phyloP scores from a whole-genome alignment of 2,113 vertebrate genomes.

The rat (Rattus norvegicus) region DNA sequence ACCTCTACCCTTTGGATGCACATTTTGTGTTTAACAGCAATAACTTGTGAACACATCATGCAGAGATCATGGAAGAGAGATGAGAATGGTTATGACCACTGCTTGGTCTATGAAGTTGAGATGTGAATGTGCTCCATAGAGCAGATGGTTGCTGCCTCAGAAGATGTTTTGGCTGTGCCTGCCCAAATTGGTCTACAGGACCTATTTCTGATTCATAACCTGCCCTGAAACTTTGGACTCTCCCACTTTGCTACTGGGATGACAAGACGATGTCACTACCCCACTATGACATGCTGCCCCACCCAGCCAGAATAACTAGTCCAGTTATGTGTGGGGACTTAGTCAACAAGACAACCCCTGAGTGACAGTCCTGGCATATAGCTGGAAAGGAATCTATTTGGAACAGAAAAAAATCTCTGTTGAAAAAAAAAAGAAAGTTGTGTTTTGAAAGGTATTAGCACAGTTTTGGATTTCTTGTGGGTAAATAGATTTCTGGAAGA shows the following conservation, averaged over 20 bases:
- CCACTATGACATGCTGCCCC: conserved; percentile 71
- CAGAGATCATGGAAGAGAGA: neutral
- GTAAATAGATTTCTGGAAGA: neutral
- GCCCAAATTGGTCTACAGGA: neutral
- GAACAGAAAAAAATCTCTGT: conserved; percentile 1
- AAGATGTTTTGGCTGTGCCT: neutral
- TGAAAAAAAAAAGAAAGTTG: neutral
- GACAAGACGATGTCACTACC: neutral
- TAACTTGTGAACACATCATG: neutral
- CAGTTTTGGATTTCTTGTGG: neutral
- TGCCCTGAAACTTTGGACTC: neutral
- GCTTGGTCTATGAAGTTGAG: neutral
- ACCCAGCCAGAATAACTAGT: neutral
- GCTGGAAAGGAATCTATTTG: neutral
- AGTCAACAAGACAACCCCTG: neutral
- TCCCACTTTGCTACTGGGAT: neutral
- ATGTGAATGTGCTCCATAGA: neutral
- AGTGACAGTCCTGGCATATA: neutral
- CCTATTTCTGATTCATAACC: neutral
- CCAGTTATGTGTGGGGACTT: neutral
- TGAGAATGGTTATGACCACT: neutral
- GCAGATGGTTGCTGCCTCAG: neutral
- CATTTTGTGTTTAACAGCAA: neutral
- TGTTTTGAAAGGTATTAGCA: neutral
- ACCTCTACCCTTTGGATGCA: neutral